phyloP scores from a whole-genome alignment of 2,113 vertebrate genomes.

The Stegastes partitus region DNA sequence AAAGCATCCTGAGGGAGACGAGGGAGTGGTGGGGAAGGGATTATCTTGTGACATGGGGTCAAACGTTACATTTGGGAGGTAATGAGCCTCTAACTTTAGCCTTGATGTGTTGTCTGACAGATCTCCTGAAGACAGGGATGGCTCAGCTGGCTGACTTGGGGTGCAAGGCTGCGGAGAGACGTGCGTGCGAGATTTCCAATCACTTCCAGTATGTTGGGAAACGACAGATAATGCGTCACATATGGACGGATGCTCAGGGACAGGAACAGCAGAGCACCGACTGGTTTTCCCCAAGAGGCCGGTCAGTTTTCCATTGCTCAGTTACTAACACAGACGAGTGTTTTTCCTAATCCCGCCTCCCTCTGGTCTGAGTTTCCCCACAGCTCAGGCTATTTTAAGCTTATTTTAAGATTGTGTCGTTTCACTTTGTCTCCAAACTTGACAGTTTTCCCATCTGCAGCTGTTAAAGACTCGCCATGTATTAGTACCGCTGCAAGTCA shows the following conservation, averaged over 20 bases:
- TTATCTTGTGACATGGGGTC: constrained; percentile 63
- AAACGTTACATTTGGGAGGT: constrained; percentile 61
- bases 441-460: constrained; percentile 48
- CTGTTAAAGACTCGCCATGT: constrained; percentile 25
- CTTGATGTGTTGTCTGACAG: constrained; percentile 60
- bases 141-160: constrained; percentile 60
- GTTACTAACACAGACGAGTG: constrained; percentile 53
- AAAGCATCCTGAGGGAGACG: constrained; percentile 49
- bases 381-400: constrained; percentile 70
- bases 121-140: constrained; percentile 59
- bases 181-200: constrained; percentile 55
- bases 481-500: neutral
- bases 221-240: constrained; percentile 54
- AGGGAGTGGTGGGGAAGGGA: constrained; percentile 45
- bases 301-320: constrained; percentile 63
- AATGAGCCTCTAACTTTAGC: constrained; percentile 72
- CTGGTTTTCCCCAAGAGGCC: constrained; percentile 56
- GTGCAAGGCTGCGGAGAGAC: constrained; percentile 31
- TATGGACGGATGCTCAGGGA: constrained; percentile 45
- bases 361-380: constrained; percentile 59
- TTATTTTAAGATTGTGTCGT: constrained; percentile 53
- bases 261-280: constrained; percentile 38
- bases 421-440: constrained; percentile 57
- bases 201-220: constrained; percentile 54
- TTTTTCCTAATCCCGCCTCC: constrained; percentile 64